These are phyloP conservation scores for Agapostemon virescens DNA, from an alignment of 2,888 invertebrate species.

Conservation along the genomic window DNA sequence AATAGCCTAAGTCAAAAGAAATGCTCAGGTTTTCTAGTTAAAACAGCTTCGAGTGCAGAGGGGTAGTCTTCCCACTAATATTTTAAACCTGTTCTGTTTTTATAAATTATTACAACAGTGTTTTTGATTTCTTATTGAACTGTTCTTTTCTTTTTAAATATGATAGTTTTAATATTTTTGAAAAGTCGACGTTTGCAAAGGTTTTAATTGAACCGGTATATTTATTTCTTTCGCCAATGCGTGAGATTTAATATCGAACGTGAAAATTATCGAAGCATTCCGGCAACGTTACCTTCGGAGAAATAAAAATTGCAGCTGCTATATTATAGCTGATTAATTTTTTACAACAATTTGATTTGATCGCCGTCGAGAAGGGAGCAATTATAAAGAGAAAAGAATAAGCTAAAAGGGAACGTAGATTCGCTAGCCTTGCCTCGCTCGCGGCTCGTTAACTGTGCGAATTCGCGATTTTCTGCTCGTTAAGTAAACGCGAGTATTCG, in stretches of 20 bases:
- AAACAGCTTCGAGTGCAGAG: too few relatives aligned
- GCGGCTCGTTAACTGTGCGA: slow-evolving; percentile 49
- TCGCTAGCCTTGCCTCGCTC: slow-evolving; percentile 20
- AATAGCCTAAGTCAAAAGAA: too few relatives aligned
- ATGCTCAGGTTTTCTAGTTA: too few relatives aligned
- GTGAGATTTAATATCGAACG: not conserved
- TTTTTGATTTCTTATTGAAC: too few relatives aligned
- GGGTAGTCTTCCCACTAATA: too few relatives aligned
- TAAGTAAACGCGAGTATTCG: slow-evolving; percentile 65
- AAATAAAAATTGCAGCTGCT: not conserved
- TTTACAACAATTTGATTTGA: not conserved
- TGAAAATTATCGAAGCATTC: not conserved
- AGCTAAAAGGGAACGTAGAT: slow-evolving; percentile 1
- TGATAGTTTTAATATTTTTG: not conserved
- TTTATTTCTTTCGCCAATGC: not conserved
- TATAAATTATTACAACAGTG: too few relatives aligned
- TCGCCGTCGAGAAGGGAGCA: not conserved
- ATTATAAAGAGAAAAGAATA: not conserved
- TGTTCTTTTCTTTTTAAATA: too few relatives aligned
- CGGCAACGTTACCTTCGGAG: too few relatives aligned
- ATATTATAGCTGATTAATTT: not conserved
- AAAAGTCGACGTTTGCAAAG: not conserved
- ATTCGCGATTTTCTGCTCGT: slow-evolving; percentile 65
- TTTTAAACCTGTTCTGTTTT: too few relatives aligned
- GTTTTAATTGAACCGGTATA: not conserved